A percentile compares a stretch with the other conserved stretches of the same genome.
These are phyloP conservation scores for Charanyca ferruginea DNA, from an alignment of 2,888 invertebrate genomes.

Conservation along the genomic window DNA sequence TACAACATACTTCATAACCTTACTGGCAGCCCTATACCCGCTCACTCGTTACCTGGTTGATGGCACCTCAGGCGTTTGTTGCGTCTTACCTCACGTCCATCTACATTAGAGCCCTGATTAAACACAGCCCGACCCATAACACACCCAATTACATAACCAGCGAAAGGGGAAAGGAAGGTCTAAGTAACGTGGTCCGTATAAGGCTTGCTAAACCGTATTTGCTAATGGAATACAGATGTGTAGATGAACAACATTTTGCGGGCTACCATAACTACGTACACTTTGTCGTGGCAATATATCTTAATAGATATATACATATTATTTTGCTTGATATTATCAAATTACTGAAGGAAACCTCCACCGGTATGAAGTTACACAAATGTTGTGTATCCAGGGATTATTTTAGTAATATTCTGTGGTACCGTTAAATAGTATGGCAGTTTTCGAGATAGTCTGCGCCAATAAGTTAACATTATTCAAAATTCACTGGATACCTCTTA, in stretches of 20 bases:
- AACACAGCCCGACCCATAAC: conserved; percentile 75
- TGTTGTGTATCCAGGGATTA: conserved; percentile 39
- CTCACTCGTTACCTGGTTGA: conserved; percentile 82
- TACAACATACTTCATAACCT: not conserved
- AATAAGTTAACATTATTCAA: conserved; percentile 8
- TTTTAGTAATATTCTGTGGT: conserved; percentile 27
- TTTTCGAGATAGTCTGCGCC: conserved; percentile 19
- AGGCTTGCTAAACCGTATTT: conserved; percentile 85
- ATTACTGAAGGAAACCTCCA: conserved; percentile 53
- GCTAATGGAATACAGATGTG: conserved; percentile 90
- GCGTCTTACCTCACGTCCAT: conserved; percentile 83
- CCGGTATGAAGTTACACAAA: conserved; percentile 13
- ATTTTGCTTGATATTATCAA: conserved; percentile 55
- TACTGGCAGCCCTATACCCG: conserved; percentile 72
- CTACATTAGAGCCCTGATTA: conserved; percentile 82
- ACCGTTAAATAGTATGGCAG: conserved; percentile 25
- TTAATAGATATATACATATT: conserved; percentile 22
- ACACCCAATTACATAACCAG: conserved; percentile 73
- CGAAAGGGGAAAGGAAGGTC: conserved; percentile 68
- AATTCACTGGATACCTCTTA: conserved; percentile 11
- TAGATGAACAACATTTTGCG: conserved; percentile 84
- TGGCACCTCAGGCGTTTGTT: conserved; percentile 88
- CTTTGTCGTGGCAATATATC: conserved; percentile 64
- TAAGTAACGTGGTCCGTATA: conserved; percentile 72
- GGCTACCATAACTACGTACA: conserved; percentile 78